These are phyloP conservation scores for Drosophila anceps DNA, from an alignment of 2,888 invertebrate species.

Conservation along the genomic window DNA sequence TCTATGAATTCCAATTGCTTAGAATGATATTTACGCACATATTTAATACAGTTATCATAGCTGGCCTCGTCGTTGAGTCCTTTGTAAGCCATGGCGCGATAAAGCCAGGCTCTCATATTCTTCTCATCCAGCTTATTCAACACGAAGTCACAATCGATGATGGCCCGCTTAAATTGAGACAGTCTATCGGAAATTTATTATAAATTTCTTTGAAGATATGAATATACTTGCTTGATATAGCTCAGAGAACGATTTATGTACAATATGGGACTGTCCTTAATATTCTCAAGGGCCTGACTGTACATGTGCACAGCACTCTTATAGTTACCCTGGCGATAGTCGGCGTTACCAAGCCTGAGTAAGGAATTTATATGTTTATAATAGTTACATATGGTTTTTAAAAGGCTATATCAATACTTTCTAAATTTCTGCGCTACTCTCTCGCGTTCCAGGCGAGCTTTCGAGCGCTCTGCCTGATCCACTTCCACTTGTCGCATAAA, in stretches of 20 bases:
- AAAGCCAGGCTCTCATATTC: conserved; percentile 91
- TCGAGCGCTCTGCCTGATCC: conserved; percentile 89
- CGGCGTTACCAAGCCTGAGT: conserved; percentile 88
- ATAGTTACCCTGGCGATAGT: conserved; percentile 89
- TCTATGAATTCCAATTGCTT: conserved; percentile 88
- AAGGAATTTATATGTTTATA: neutral
- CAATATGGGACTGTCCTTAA: conserved; percentile 91
- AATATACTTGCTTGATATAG: conserved; percentile 81
- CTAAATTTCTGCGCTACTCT: conserved; percentile 91
- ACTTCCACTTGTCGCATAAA: conserved; percentile 92
- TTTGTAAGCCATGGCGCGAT: conserved; percentile 90
- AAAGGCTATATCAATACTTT: conserved; percentile 72
- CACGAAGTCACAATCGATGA: conserved; percentile 90
- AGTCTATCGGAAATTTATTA: conserved; percentile 59
- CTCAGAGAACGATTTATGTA: conserved; percentile 92
- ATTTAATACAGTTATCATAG: conserved; percentile 87
- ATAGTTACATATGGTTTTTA: neutral
- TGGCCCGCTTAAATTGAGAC: conserved; percentile 88
- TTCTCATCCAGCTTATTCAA: conserved; percentile 89
- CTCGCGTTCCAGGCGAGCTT: conserved; percentile 88
- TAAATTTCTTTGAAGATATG: neutral
- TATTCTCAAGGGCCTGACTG: conserved; percentile 91
- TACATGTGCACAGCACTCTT: conserved; percentile 91
- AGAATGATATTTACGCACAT: conserved; percentile 89
- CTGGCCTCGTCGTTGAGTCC: conserved; percentile 87